Base-by-base conservation (phyloP, 92 coral and sea anemone species). In the Porites evermanni region DNA sequence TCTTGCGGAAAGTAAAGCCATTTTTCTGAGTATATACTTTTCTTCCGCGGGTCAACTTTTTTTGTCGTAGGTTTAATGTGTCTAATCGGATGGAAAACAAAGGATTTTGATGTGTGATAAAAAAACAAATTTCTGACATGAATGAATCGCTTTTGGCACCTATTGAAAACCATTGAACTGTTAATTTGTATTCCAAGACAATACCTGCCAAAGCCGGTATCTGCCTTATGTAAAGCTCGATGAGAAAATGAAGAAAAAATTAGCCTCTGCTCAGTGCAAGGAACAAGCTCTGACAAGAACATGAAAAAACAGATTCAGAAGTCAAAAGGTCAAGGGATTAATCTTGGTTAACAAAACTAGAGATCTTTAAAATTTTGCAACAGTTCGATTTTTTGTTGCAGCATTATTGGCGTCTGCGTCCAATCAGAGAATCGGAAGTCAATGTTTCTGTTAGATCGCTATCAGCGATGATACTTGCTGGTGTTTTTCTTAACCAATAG, bases 321-420 rank as follows among this genome's bases (percentile, higher is more conserved):
- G 87, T 64, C 87, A 74, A n/a, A 59, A 74, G 87, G 87, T 83
- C 87, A 83, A 16, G 6, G 78, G 86, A 81, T 81, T 58, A 81
- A 10, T 59, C 77, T 54, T 70, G 29, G 75, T 78, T 70, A 81
- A 59, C 69, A 81, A 79, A 81, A 81, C 29, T 70, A 56, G 78
- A 38, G 70, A 70, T 70, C 78, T 81, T 80, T 81, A 32, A 61
- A 56, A 81, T 70, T 70, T 70, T 56, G 75, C 52, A 59, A 51
- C 70, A 47, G 59, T 53, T 14, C 12, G 11, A 70, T 18, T 81
- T 10, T 69, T 70, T n/a, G 16, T 75, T 52, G 58, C 12, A 17
- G 53, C 70, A 75, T 64, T 54, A 24, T 8, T 52, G 52, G 47
- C 44, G 65, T 20, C 80, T 74, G 79, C 17, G 80, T 59, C 87